phyloP scores from a whole-genome alignment of 2,888 invertebrate species.

The Drosophila neotestacea region DNA sequence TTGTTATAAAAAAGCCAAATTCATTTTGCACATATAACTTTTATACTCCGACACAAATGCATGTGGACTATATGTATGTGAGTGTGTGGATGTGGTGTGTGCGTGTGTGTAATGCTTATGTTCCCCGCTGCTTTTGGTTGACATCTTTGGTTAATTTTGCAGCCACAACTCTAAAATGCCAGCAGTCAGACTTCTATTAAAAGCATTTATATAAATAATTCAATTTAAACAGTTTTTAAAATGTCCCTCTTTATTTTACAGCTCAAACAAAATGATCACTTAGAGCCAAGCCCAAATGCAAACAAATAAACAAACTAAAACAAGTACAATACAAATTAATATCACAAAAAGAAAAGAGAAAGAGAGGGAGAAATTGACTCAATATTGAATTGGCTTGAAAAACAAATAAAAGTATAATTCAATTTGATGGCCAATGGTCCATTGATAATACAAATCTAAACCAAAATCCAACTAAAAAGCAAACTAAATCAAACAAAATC shows the following conservation, averaged over 20 bases:
- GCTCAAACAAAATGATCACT: slow-evolving; percentile 59
- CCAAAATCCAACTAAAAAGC: slow-evolving; percentile 12
- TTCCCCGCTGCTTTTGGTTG: slow-evolving; percentile 52
- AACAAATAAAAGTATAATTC: slow-evolving; percentile 55
- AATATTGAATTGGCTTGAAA: slow-evolving; percentile 48
- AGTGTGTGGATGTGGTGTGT: slow-evolving; percentile 5
- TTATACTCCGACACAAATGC: slow-evolving; percentile 45
- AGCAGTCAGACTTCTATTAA: slow-evolving; percentile 27
- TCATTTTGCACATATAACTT: slow-evolving; percentile 79
- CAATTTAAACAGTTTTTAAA: slow-evolving; percentile 3
- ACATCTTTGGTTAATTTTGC: slow-evolving; percentile 74
- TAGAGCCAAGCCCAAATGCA: slow-evolving; percentile 21
- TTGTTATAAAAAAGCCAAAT: slow-evolving; percentile 81
- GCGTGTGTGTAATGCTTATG: slow-evolving; percentile 48
- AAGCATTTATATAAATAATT: slow-evolving; percentile 8
- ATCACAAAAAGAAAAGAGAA: neutral
- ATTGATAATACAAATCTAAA: slow-evolving; percentile 23
- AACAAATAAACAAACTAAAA: slow-evolving; percentile 10
- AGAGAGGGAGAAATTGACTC: slow-evolving; percentile 7
- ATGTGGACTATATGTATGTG: slow-evolving; percentile 8
- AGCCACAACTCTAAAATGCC: slow-evolving; percentile 50
- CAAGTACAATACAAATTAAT: slow-evolving; percentile 27
- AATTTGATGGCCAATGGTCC: slow-evolving; percentile 46
- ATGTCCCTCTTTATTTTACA: slow-evolving; percentile 38
- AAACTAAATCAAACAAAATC: slow-evolving; percentile 30